phyloP scores from a whole-genome alignment of 1,140 invertebrate species.

The Drosophila ironensis region DNA sequence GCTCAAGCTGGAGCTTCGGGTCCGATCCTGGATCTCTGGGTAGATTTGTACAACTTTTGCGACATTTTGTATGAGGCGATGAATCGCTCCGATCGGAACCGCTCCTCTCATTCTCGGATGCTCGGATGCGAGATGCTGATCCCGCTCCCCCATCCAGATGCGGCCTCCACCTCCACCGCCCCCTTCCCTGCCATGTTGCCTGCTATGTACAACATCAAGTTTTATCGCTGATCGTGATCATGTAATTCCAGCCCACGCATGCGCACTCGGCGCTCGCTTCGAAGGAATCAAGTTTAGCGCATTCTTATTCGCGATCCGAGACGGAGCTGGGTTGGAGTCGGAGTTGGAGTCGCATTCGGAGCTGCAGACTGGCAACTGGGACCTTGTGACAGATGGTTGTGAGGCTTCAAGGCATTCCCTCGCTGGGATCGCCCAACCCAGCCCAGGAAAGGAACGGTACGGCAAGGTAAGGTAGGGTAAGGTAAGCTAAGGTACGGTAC shows the following conservation, averaged over 20 bases:
- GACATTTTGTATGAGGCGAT: slow-evolving; percentile 63
- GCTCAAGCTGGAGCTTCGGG: slow-evolving; percentile 11
- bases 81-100: slow-evolving; percentile 18
- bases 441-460: slow-evolving; percentile 22
- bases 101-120: slow-evolving; percentile 3
- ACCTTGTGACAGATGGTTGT: slow-evolving; percentile 76
- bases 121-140: background rate
- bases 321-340: background rate
- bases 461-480: slow-evolving; percentile 4
- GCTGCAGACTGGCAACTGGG: slow-evolving; percentile 34
- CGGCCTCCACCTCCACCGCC: background rate
- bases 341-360: background rate
- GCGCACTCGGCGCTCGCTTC: slow-evolving; percentile 69
- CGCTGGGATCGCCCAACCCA: slow-evolving; percentile 36
- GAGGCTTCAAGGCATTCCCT: slow-evolving; percentile 64
- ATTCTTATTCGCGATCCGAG: slow-evolving; percentile 61
- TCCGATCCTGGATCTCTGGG: slow-evolving; percentile 6
- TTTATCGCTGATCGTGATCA: slow-evolving; percentile 82
- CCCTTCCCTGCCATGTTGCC: slow-evolving; percentile 40
- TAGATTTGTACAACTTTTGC: slow-evolving; percentile 62
- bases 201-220: slow-evolving; percentile 81
- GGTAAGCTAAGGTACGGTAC: too few species aligned
- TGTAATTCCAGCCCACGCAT: slow-evolving; percentile 82
- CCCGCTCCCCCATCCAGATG: slow-evolving; percentile 4
- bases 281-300: slow-evolving; percentile 78